Evolutionary conservation across 2,888 invertebrate species (phyloP), one percentile per base, ranked within the genome.

Genomic region (Dermolepida albohirtum): DNA sequence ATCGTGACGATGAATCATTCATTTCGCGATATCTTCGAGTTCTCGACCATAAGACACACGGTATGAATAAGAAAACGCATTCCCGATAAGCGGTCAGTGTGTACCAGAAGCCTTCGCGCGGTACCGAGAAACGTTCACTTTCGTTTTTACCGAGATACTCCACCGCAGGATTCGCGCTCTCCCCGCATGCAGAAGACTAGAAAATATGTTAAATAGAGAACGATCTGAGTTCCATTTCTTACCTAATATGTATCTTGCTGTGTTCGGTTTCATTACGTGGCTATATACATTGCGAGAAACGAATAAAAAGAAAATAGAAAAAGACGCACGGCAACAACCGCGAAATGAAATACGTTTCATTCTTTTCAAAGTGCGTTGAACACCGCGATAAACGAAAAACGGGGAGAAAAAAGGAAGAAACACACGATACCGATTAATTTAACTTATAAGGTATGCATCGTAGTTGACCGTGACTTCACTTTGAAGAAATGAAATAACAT

Each of bases 171-270:
- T 14, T 22, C 22, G 49, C 49, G 49, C 11, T 49, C 49, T 22
- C 22, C 49, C 34, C 11, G 49, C 6, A 16, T 22, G 49, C 49
- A 49, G 10, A 49, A 49, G 16, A 49, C 11, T 10, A n/a, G 22
- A 49, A 64, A 40, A 64, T 64, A 64, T 64, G 64, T 64, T 64
- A 64, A 64, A 51, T 22, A 64, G 64, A 50, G 50, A 10, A 27
- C 34, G 39, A 16, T 49, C 40, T 22, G 39, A 50, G 40, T 51
- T 64, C 64, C 50, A 64, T 50, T 39, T 40, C 64, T 64, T 64
- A 64, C 64, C 39, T 64, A 57, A 64, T 64, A 64, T 14, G 64
- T 49, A 8, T 49, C 17, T 8, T 17, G 22, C 6, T 10, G 47
- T 10, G 17, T 17, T 49, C 7, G 22, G 49, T 22, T 22, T 49